These are phyloP conservation scores for Dryoscopus gambensis DNA, from an alignment of 2,113 vertebrate genomes.

Conservation along the genomic window DNA sequence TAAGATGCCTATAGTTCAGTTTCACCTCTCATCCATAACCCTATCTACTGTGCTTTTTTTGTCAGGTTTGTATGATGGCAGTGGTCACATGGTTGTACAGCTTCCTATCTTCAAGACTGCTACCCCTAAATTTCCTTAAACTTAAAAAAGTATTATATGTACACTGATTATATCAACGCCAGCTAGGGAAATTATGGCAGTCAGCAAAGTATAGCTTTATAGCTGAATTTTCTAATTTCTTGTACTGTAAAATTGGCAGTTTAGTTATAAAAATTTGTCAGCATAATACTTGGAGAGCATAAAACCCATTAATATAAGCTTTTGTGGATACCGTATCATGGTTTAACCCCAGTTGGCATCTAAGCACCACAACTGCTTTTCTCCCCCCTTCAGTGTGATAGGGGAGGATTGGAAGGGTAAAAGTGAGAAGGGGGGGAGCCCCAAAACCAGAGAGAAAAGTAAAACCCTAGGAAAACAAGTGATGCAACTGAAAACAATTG, in stretches of 20 bases:
- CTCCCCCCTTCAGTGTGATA: neutral
- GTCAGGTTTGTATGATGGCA: neutral
- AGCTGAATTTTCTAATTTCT: neutral
- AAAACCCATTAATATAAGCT: neutral
- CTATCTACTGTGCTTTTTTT: neutral
- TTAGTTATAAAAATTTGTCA: neutral
- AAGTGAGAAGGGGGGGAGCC: neutral
- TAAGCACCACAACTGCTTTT: neutral
- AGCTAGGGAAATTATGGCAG: neutral
- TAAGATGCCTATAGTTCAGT: neutral
- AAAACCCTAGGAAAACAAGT: neutral
- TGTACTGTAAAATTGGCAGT: neutral
- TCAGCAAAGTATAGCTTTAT: neutral
- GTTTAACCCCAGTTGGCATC: neutral
- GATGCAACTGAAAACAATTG: neutral
- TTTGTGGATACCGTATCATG: neutral
- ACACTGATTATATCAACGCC: neutral
- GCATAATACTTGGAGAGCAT: neutral
- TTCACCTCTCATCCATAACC: neutral
- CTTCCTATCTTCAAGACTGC: neutral
- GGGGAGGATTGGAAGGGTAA: neutral
- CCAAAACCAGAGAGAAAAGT: neutral
- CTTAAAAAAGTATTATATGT: neutral
- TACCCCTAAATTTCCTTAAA: neutral
- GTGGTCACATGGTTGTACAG: neutral